A percentile compares a stretch with the other conserved stretches of the same genome.
Conservation (phyloP, 2,113 vertebrate genomes). For the Alligator mississippiensis region DNA sequence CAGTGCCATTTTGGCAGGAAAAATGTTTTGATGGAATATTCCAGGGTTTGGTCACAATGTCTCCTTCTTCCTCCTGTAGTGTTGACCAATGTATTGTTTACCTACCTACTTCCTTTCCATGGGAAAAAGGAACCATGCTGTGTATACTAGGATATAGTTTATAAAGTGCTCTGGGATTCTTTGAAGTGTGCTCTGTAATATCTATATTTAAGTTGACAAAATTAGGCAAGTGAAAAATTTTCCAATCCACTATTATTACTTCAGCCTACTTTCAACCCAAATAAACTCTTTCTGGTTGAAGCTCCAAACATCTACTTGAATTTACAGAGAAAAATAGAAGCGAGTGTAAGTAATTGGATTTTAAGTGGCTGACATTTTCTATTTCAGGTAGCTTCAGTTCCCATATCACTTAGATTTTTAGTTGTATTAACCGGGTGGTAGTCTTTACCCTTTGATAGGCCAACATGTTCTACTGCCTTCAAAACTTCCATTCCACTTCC, state of each 20-base stretch:
- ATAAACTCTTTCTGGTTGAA: not conserved
- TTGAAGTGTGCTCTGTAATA: not conserved
- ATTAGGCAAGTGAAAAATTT: slow-evolving; percentile 31
- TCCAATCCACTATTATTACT: slow-evolving; percentile 7
- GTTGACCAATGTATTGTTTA: not conserved
- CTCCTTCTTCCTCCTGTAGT: not conserved
- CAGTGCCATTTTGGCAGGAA: not conserved
- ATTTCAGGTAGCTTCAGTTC: not conserved
- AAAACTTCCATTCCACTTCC: not conserved
- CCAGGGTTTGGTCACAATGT: not conserved
- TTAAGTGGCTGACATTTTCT: slow-evolving; percentile 10
- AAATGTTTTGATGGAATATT: not conserved
- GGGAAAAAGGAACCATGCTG: not conserved
- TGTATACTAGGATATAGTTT: not conserved
- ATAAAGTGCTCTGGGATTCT: not conserved
- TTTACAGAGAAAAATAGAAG: slow-evolving; percentile 11
- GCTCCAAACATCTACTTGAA: not conserved
- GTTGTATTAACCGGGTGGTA: not conserved
- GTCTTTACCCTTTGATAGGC: not conserved
- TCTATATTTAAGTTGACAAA: slow-evolving; percentile 39
- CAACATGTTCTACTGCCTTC: not conserved
- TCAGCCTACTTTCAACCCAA: slow-evolving; percentile 14
- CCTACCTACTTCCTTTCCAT: not conserved
- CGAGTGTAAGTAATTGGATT: not conserved
- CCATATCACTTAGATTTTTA: not conserved